Evolutionary conservation across 1,140 invertebrate species (phyloP).

Genomic region (Bombyx mandarina): DNA sequence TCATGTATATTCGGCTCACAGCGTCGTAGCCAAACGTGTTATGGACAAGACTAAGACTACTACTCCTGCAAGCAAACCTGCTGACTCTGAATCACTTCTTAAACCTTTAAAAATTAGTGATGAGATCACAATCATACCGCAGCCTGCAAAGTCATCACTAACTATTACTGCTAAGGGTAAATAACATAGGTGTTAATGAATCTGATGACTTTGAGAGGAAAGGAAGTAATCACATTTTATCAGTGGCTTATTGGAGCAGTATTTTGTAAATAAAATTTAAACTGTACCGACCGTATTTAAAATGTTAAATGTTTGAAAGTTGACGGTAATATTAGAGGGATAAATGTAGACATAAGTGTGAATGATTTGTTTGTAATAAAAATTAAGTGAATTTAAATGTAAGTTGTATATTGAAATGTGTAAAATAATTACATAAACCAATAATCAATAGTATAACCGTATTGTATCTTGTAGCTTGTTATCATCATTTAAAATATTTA

Average conservation of each 20-base stretch:
- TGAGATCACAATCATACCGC: conserved; percentile 93
- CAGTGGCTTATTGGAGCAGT: conserved; percentile 52
- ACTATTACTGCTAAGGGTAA: conserved; percentile 60
- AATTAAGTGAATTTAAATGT: conserved; percentile 14
- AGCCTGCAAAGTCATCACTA: conserved; percentile 75
- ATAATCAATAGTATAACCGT: too few relatives aligned
- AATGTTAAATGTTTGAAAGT: conserved; percentile 29
- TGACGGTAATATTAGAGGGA: conserved; percentile 33
- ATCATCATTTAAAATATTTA: conserved; percentile 22
- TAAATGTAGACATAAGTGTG: conserved; percentile 42
- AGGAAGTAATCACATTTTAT: conserved; percentile 27
- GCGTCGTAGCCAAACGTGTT: conserved; percentile 88
- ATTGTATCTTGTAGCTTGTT: conserved; percentile 9
- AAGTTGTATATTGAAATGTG: conserved; percentile 54
- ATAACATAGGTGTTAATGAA: conserved; percentile 28
- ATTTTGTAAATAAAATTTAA: conserved; percentile 60
- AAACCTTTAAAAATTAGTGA: conserved; percentile 92
- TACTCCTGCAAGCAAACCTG: conserved; percentile 42
- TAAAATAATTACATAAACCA: conserved; percentile 28
- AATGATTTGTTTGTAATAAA: conserved; percentile 47
- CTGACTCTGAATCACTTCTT: conserved; percentile 78
- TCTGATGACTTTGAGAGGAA: conserved; percentile 30
- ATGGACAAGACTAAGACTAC: conserved; percentile 81
- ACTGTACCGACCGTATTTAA: conserved; percentile 33
- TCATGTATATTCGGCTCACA: conserved; percentile 94